phyloP scores from a whole-genome alignment of 1,140 invertebrate genomes.

The Rhagoletis pomonella region DNA sequence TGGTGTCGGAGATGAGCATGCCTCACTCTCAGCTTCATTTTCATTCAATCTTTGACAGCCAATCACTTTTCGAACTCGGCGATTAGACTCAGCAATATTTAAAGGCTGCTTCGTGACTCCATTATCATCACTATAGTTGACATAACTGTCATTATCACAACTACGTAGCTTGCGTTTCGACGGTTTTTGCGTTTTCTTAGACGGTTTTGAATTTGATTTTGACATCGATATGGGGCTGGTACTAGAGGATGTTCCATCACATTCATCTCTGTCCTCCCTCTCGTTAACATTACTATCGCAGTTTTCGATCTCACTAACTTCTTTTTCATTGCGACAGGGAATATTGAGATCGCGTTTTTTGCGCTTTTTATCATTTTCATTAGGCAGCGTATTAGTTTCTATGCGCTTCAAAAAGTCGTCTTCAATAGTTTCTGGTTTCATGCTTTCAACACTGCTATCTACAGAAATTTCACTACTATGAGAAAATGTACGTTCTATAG shows the following conservation, averaged over 20 bases:
- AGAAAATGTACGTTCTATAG: conserved; percentile 73
- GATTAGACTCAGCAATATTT: neutral
- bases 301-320: neutral
- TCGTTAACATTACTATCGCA: neutral
- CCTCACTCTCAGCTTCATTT: conserved; percentile 48
- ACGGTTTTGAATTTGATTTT: neutral
- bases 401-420: neutral
- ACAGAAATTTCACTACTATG: conserved; percentile 64
- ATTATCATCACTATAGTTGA: neutral
- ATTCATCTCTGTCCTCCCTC: neutral
- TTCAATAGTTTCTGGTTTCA: neutral
- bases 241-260: neutral
- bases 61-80: neutral
- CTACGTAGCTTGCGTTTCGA: conserved; percentile 43
- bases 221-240: neutral
- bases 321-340: neutral
- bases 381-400: neutral
- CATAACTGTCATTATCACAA: conserved; percentile 3
- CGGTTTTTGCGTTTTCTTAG: neutral
- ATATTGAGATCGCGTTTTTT: neutral
- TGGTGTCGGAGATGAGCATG: neutral
- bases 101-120: neutral
- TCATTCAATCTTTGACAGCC: neutral
- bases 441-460: conserved; percentile 57
- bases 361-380: neutral